A percentile compares a stretch with the other conserved stretches of the same genome.
These are phyloP conservation scores for Bradypus variegatus DNA, from an alignment of 2,797 vertebrate species.

Conservation along the genomic window DNA sequence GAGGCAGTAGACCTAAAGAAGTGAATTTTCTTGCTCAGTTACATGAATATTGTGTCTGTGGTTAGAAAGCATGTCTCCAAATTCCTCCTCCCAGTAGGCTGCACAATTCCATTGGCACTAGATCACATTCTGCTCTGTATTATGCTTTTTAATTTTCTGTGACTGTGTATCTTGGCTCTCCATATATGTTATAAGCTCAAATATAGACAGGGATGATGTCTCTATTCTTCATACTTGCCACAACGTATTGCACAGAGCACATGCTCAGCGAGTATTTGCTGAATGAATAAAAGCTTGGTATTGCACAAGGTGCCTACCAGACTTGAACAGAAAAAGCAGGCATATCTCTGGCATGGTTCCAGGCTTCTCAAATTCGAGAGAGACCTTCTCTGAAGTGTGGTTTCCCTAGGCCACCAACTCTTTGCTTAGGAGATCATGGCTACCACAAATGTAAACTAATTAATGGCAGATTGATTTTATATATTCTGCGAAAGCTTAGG, in stretches of 20 bases:
- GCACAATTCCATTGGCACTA: not conserved
- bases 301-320: not conserved
- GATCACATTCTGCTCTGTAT: not conserved
- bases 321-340: not conserved
- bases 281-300: not conserved
- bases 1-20: not conserved
- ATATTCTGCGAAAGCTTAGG: not conserved
- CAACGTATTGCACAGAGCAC: not conserved
- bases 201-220: not conserved
- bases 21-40: constrained; percentile 9
- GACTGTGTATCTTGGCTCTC: not conserved
- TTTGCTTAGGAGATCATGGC: constrained; percentile 7
- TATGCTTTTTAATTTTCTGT: not conserved
- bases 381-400: not conserved
- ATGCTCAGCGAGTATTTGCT: not conserved
- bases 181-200: not conserved
- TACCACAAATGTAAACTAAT: constrained; percentile 23
- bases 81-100: not conserved
- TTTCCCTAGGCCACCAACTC: not conserved
- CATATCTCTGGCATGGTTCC: not conserved
- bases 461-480: not conserved
- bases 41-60: not conserved
- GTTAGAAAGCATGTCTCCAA: not conserved
- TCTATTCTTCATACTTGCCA: not conserved
- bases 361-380: not conserved